Evolutionary conservation across 2,888 invertebrate species (phyloP).

Genomic region (Hirtodrosophila duncani): DNA sequence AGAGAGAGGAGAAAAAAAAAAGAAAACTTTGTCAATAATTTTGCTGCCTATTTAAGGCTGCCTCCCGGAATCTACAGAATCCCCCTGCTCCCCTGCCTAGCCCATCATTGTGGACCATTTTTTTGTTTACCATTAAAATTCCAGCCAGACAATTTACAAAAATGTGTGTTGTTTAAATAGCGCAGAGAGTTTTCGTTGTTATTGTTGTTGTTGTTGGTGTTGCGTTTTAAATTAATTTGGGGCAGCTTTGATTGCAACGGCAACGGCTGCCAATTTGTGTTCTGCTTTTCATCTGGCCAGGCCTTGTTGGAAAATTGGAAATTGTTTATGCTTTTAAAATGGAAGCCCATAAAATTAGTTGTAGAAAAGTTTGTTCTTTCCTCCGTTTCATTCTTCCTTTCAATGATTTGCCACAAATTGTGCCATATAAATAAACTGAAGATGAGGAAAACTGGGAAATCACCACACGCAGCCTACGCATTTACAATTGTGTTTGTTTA

Average conservation of each 20-base stretch:
- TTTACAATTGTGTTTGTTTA: slow-evolving; percentile 35
- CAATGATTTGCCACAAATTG: slow-evolving; percentile 70
- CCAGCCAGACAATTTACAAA: slow-evolving; percentile 61
- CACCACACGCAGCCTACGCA: not conserved
- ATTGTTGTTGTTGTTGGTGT: slow-evolving; percentile 9
- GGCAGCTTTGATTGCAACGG: slow-evolving; percentile 59
- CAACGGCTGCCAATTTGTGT: slow-evolving; percentile 9
- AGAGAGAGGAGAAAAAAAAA: slow-evolving; percentile 11
- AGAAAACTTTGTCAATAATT: slow-evolving; percentile 62
- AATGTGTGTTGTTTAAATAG: slow-evolving; percentile 67
- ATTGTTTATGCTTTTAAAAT: slow-evolving; percentile 59
- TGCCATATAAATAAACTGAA: slow-evolving; percentile 39
- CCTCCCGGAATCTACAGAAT: slow-evolving; percentile 28
- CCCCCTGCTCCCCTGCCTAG: not conserved
- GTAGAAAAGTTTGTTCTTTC: slow-evolving; percentile 10
- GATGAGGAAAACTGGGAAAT: not conserved
- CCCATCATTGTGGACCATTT: slow-evolving; percentile 14
- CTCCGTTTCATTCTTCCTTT: slow-evolving; percentile 47
- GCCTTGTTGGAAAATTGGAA: slow-evolving; percentile 22
- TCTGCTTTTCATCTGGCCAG: slow-evolving; percentile 21
- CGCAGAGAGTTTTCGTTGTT: slow-evolving; percentile 38
- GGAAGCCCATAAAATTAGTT: slow-evolving; percentile 59
- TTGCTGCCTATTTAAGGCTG: slow-evolving; percentile 60
- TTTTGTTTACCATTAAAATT: slow-evolving; percentile 69
- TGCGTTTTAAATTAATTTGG: slow-evolving; percentile 64